These are phyloP conservation scores for Lepus europaeus DNA, from an alignment of 2,113 vertebrate species.

Conservation along the genomic window DNA sequence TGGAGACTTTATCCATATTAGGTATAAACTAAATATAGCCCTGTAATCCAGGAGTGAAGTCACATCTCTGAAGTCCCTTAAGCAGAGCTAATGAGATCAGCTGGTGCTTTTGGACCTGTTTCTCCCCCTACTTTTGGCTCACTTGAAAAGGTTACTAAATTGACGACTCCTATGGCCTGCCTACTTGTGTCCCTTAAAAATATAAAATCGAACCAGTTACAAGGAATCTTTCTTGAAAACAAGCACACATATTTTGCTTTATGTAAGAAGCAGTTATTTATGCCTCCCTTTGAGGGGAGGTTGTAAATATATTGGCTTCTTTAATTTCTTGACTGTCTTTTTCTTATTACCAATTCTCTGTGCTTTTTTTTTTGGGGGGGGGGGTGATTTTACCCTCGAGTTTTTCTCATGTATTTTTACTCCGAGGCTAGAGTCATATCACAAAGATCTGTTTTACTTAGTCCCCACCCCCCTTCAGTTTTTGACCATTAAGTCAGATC, in stretches of 20 bases:
- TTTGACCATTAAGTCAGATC: slow-evolving; percentile 35
- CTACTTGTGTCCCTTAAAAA: slow-evolving; percentile 35
- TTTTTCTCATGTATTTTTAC: not conserved
- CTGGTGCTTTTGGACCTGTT: slow-evolving; percentile 76
- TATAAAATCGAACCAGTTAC: not conserved
- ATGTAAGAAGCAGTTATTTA: slow-evolving; percentile 4
- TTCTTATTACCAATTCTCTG: not conserved
- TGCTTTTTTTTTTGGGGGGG: not conserved
- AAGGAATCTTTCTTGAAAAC: slow-evolving; percentile 47
- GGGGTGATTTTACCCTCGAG: not conserved
- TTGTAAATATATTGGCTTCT: not conserved
- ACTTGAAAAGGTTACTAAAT: slow-evolving; percentile 52
- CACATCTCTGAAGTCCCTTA: slow-evolving; percentile 86
- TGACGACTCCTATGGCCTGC: slow-evolving; percentile 35
- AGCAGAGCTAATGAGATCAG: slow-evolving; percentile 83
- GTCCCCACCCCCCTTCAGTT: slow-evolving; percentile 24
- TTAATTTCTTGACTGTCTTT: slow-evolving; percentile 36
- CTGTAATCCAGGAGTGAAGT: slow-evolving; percentile 88
- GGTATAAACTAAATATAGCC: slow-evolving; percentile 91
- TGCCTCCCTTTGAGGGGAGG: not conserved
- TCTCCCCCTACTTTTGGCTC: slow-evolving; percentile 65
- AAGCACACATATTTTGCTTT: not conserved
- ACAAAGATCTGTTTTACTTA: not conserved
- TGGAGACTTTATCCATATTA: slow-evolving; percentile 87
- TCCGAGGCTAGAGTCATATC: not conserved